These are phyloP conservation scores for Aegypius monachus DNA, from an alignment of 2,113 vertebrate species.

Conservation along the genomic window DNA sequence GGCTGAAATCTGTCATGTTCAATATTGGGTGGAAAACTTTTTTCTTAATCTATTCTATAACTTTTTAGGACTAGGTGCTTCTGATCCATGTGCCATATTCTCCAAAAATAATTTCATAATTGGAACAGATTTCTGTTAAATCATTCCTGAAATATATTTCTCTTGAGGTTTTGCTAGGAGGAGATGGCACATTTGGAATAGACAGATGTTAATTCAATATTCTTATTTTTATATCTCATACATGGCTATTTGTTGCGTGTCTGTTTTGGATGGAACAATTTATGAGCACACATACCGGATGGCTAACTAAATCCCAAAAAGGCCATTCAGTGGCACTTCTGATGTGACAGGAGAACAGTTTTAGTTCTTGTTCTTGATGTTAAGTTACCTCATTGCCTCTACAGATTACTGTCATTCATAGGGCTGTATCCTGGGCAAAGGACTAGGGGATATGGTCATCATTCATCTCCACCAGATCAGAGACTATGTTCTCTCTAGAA, in stretches of 20 bases:
- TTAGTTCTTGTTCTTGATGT: neutral
- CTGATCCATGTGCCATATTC: neutral
- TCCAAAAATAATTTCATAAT: neutral
- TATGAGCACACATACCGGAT: accelerated
- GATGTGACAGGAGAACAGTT: neutral
- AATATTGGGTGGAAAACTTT: neutral
- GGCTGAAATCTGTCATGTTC: neutral
- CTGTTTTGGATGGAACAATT: neutral
- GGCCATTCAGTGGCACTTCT: neutral
- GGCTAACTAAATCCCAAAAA: neutral
- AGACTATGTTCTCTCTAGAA: neutral
- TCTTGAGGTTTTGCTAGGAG: neutral
- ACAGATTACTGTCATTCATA: neutral
- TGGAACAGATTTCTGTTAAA: neutral
- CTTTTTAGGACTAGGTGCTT: neutral
- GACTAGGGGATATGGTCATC: neutral
- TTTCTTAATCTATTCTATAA: neutral
- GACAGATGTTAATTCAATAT: neutral
- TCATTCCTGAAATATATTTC: neutral
- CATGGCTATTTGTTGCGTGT: neutral
- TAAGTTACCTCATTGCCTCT: neutral
- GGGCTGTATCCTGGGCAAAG: neutral
- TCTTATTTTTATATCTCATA: neutral
- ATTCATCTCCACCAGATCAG: neutral
- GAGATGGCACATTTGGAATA: neutral